Evolutionary conservation across 1,140 invertebrate species (phyloP), one percentile per base, ranked within the genome.

Genomic region (Drosophila guanche): DNA sequence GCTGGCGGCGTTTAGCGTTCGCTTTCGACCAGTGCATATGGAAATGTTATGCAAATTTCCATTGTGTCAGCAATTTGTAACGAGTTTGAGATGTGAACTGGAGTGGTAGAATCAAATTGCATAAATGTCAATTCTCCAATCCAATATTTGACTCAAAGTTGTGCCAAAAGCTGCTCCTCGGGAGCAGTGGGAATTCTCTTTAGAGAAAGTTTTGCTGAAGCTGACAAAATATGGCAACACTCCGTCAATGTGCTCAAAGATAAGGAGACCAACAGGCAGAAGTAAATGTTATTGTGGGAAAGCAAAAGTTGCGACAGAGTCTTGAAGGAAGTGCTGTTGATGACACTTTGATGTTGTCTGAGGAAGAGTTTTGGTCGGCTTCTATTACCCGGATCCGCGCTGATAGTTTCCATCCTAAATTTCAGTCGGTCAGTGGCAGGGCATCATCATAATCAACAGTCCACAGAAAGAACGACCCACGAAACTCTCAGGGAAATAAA

Each of bases 1-100:
- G 57, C 60, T 46, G 62, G 50, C 10, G 33, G 43, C 40, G 37
- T 25, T 55, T 27, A 7, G 55, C 71, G 58, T 75, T 59, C 60
- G 59, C 50, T 66, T 47, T 50, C 60, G 37, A 48, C 60, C 59
- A 74, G 67, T 58, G 81, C 81, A 86, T 86, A 86, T 86, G 81
- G 83, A 86, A 88, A 86, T 86, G 77, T 62, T 78, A 86, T 86
- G 81, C 83, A 86, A 86, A 86, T 86, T 74, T 75, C 55, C 63
- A 79, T 83, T 86, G 77, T 86, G 57, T 62, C 73, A 74, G 79
- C 79, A 83, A 83, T 83, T 86, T 86, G 78, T 88, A 81, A 81
- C 81, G 76, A 86, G 88, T 86, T 80, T 85, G 45, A 56, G 65
- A 41, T 78, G 66, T 72, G 61, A 85, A 79, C 60, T 66, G 43